Evolutionary conservation across 2,888 invertebrate species (phyloP), one percentile per base, ranked within the genome.

Genomic region (Heliconius hortense): DNA sequence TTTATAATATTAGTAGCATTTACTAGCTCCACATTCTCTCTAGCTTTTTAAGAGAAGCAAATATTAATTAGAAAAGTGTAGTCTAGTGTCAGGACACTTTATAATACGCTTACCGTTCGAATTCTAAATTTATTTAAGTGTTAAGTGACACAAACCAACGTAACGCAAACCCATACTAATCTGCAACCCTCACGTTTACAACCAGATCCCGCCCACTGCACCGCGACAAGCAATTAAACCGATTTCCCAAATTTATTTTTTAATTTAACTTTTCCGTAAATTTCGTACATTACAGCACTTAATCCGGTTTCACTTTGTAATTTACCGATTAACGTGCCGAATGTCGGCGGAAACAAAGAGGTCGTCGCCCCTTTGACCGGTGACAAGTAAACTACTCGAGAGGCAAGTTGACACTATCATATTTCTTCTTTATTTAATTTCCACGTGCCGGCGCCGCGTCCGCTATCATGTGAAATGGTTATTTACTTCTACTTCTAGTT

Each of bases 381-480:
- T 74, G 67, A 69, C 53, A 70, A 74, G 77, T 79, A 79, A 78
- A 79, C 78, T 75, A 85, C 83, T 84, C 84, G 84, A 86, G 86
- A 84, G 84, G 82, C 85, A 83, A 88, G 85, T 84, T 83, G 84
- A 82, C 86, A 85, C 87, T 91, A 87, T 92, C 91, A 88, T 87
- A 86, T 92, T 90, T 88, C 92, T 86, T 88, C 86, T 91, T 92
- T 86, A 92, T 90, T 88, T 82, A 91, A 91, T 91, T 91, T 89
- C 86, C 89, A 85, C 81, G 84, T 82, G 83, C 82, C 80, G 82
- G 84, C 82, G 82, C 82, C 87, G 88, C 87, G 85, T 91, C 91
- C 91, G 90, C 62, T 59, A 53, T 79, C 68, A 31, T n/a, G n/a
- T 69, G 28, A n/a, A 56, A 13, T 11, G 26, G 28, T 68, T 28